These are phyloP conservation scores for Acanthococcus lagerstroemiae DNA, from an alignment of 2,888 invertebrate species.

Conservation along the genomic window DNA sequence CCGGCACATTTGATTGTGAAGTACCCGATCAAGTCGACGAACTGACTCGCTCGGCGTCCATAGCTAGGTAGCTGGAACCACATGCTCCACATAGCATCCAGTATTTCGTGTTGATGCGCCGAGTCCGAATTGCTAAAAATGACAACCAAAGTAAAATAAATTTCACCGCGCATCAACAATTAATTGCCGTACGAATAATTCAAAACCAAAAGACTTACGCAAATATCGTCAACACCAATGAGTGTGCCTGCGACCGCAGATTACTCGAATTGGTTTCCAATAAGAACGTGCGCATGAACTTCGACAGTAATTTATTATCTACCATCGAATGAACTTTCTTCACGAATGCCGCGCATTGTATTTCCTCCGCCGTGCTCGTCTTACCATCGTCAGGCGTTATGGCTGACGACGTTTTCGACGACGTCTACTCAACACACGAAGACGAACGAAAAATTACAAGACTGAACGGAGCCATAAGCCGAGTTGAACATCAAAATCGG, in stretches of 20 bases:
- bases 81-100: slow-evolving; percentile 78
- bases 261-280: slow-evolving; percentile 86
- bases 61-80: slow-evolving; percentile 85
- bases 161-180: neutral
- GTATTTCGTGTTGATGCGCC: slow-evolving; percentile 64
- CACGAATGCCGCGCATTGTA: slow-evolving; percentile 37
- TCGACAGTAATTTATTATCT: slow-evolving; percentile 43
- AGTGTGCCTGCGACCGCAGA: slow-evolving; percentile 92
- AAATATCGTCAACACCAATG: slow-evolving; percentile 70
- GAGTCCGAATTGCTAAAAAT: slow-evolving; percentile 58
- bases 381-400: slow-evolving; percentile 20
- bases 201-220: slow-evolving; percentile 47
- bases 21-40: slow-evolving; percentile 91
- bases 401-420: slow-evolving; percentile 29
- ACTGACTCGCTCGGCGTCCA: slow-evolving; percentile 89
- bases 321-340: slow-evolving; percentile 37
- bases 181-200: neutral
- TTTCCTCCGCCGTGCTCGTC: slow-evolving; percentile 33
- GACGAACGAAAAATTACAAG: too few relatives aligned
- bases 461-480: neutral
- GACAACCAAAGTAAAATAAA: slow-evolving; percentile 6
- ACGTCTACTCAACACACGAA: too few relatives aligned
- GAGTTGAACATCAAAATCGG: neutral
- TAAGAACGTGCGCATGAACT: slow-evolving; percentile 81
- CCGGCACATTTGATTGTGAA: slow-evolving; percentile 78